Conservation (phyloP, 2,888 invertebrate genomes). For the Spisula solida region DNA sequence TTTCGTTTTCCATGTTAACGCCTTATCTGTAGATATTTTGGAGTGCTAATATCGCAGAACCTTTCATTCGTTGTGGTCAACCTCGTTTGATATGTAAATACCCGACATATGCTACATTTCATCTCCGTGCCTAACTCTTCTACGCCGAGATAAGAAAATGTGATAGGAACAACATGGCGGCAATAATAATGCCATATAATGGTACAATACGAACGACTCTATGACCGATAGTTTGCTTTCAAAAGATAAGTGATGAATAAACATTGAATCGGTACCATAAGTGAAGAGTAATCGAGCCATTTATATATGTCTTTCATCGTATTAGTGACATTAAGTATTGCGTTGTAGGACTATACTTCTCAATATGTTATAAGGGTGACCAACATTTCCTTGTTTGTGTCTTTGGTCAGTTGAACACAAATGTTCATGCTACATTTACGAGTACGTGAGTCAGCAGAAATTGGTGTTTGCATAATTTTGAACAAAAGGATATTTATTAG, state of each 20-base stretch:
- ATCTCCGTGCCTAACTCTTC: background rate
- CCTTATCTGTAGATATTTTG: background rate
- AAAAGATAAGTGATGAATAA: slow-evolving; percentile 8
- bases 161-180: background rate
- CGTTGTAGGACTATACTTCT: too few species aligned
- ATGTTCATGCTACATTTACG: too few species aligned
- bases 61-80: background rate
- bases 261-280: background rate
- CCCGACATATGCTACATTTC: background rate
- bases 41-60: background rate
- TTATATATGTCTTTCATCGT: background rate
- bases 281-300: background rate
- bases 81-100: background rate
- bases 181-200: too few species aligned
- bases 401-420: too few species aligned
- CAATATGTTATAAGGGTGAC: too few species aligned
- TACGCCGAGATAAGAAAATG: background rate
- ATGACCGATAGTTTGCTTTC: background rate
- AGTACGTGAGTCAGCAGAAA: too few species aligned
- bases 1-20: background rate
- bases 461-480: too few species aligned
- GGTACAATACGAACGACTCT: background rate
- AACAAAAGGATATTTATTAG: too few species aligned
- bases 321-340: too few species aligned
- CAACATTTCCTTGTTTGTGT: too few species aligned